A percentile compares a stretch with the other conserved stretches of the same genome.
Conservation (phyloP, 2,797 vertebrate genomes). For the Masticophis lateralis region DNA sequence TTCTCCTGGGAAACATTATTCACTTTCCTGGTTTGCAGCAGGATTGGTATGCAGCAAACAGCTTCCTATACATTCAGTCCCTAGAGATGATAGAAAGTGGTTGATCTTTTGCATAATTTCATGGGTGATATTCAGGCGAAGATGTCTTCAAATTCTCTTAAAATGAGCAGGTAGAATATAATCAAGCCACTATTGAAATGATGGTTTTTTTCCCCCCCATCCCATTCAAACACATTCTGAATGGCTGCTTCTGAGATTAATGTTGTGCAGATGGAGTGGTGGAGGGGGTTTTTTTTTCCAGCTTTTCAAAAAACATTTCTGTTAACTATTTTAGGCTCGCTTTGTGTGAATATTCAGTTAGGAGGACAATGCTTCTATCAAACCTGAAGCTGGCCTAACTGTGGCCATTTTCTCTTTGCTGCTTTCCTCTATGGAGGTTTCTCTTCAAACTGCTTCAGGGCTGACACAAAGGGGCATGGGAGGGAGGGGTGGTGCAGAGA, state of each 20-base stretch:
- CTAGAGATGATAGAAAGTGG: slow-evolving; percentile 35
- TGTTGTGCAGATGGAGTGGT: neutral
- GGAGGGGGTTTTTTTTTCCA: neutral
- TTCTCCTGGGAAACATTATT: slow-evolving; percentile 32
- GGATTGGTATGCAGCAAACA: slow-evolving; percentile 37
- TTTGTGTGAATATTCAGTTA: neutral
- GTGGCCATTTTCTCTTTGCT: too few relatives aligned
- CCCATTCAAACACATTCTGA: slow-evolving; percentile 20
- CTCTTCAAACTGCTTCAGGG: too few relatives aligned
- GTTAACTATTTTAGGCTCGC: slow-evolving; percentile 14
- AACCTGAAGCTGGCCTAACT: too few relatives aligned
- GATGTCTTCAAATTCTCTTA: slow-evolving; percentile 35
- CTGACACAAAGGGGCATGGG: too few relatives aligned
- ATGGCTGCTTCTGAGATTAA: neutral
- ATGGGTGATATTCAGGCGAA: slow-evolving; percentile 17
- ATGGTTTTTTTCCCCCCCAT: neutral
- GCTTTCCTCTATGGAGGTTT: too few relatives aligned
- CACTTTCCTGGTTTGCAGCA: slow-evolving; percentile 11
- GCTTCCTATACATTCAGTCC: slow-evolving; percentile 19
- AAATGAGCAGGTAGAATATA: slow-evolving; percentile 20
- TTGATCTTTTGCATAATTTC: slow-evolving; percentile 42
- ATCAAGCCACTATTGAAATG: slow-evolving; percentile 39
- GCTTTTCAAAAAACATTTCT: neutral
- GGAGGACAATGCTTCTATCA: too few relatives aligned
- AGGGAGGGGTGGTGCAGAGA: too few relatives aligned